phyloP scores from a whole-genome alignment of 1,140 invertebrate species.

The Oscheius sp. region DNA sequence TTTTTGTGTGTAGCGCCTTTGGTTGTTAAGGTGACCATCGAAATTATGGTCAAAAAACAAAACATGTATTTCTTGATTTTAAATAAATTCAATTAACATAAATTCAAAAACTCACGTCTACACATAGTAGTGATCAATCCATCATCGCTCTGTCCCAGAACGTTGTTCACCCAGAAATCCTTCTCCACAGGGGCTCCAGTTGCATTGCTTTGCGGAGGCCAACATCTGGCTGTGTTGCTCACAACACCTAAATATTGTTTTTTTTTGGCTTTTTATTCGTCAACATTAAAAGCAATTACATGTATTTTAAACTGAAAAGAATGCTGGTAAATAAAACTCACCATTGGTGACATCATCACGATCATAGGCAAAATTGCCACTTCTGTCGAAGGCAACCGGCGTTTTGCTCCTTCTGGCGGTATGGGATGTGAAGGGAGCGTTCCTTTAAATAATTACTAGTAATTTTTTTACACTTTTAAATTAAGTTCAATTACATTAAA shows the following conservation, averaged over 20 bases:
- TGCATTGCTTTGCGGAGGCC: conserved; percentile 36
- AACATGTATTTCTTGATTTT: too few species aligned
- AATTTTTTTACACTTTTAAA: too few species aligned
- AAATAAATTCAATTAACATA: too few species aligned
- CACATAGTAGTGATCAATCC: conserved; percentile 30
- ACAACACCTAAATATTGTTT: neutral
- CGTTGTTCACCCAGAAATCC: conserved; percentile 22
- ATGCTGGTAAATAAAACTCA: conserved; percentile 3
- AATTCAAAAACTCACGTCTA: conserved; percentile 20
- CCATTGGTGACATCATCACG: neutral
- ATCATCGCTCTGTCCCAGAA: conserved; percentile 20
- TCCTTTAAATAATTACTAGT: too few species aligned
- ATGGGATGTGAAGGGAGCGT: conserved; percentile 29
- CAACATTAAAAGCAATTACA: too few species aligned
- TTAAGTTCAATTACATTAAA: too few species aligned
- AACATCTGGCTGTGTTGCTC: conserved; percentile 12
- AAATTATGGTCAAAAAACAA: too few species aligned
- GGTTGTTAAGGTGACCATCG: too few species aligned
- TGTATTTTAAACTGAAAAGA: too few species aligned
- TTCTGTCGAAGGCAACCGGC: neutral
- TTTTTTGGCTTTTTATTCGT: neutral
- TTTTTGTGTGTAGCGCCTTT: too few species aligned
- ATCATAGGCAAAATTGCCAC: neutral
- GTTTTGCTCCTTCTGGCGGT: conserved; percentile 20
- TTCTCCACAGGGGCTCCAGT: conserved; percentile 24